Conservation (phyloP, 2,797 vertebrate genomes). For the Steatocranus sp. region DNA sequence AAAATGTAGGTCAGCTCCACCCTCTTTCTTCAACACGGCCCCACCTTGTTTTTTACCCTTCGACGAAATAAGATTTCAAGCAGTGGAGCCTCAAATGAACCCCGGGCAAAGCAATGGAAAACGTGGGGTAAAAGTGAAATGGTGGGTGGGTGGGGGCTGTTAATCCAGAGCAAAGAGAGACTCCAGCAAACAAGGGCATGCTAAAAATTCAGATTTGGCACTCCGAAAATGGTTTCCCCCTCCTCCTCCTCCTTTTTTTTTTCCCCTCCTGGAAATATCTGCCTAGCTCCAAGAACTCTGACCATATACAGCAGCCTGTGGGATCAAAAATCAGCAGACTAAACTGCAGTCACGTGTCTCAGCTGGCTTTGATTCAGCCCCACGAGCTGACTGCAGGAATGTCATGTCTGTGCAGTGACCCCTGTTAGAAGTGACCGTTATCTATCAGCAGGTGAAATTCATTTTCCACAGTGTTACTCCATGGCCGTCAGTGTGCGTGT, state of each 20-base stretch:
- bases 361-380: slow-evolving; percentile 17
- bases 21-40: slow-evolving; percentile 23
- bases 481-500: not conserved
- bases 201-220: not conserved
- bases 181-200: slow-evolving; percentile 12
- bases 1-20: slow-evolving; percentile 76
- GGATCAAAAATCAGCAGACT: slow-evolving; percentile 27
- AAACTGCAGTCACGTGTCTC: slow-evolving; percentile 43
- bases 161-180: not conserved
- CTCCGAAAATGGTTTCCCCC: slow-evolving; percentile 30
- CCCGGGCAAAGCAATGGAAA: slow-evolving; percentile 36
- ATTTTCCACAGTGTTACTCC: not conserved
- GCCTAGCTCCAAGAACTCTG: slow-evolving; percentile 56
- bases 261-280: slow-evolving; percentile 38
- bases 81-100: slow-evolving; percentile 61
- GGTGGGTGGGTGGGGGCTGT: not conserved
- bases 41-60: slow-evolving; percentile 13
- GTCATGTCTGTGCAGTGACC: slow-evolving; percentile 13
- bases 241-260: not conserved
- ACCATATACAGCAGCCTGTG: slow-evolving; percentile 55
- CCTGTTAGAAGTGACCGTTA: slow-evolving; percentile 15
- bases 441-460: not conserved
- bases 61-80: slow-evolving; percentile 35
- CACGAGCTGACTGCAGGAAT: slow-evolving; percentile 27
- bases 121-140: slow-evolving; percentile 2